Conservation (phyloP, 2,888 invertebrate genomes). For the Tenthredo distinguenda region DNA sequence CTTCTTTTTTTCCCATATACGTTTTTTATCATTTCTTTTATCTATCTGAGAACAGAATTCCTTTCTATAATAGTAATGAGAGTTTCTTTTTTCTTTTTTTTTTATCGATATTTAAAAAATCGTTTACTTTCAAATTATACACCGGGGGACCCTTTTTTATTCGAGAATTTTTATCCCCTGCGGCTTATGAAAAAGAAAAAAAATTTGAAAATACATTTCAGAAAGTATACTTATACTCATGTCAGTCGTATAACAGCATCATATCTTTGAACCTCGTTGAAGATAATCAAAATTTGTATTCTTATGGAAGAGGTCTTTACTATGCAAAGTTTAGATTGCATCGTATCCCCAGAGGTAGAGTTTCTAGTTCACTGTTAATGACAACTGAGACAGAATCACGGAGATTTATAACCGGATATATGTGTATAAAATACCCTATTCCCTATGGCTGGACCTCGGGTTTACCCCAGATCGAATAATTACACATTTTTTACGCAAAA, state of each 20-base stretch:
- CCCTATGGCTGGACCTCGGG: background rate
- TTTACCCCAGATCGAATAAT: slow-evolving; percentile 16
- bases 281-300: slow-evolving; percentile 36
- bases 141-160: background rate
- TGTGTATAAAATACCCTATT: background rate
- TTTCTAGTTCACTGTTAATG: slow-evolving; percentile 44
- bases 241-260: background rate
- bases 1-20: background rate
- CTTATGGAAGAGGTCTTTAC: slow-evolving; percentile 12
- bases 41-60: background rate
- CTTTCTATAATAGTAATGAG: background rate
- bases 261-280: background rate
- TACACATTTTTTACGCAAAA: background rate
- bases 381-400: slow-evolving; percentile 14
- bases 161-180: background rate
- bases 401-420: slow-evolving; percentile 20
- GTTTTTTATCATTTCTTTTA: background rate
- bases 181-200: background rate
- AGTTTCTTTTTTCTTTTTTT: background rate
- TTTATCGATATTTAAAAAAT: background rate
- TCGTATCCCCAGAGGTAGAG: background rate
- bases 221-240: background rate
- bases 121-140: background rate
- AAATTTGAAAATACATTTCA: background rate
- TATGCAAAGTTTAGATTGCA: slow-evolving; percentile 45